Conservation (phyloP, 2,888 invertebrate genomes). For the Phragmatobia fuliginosa region DNA sequence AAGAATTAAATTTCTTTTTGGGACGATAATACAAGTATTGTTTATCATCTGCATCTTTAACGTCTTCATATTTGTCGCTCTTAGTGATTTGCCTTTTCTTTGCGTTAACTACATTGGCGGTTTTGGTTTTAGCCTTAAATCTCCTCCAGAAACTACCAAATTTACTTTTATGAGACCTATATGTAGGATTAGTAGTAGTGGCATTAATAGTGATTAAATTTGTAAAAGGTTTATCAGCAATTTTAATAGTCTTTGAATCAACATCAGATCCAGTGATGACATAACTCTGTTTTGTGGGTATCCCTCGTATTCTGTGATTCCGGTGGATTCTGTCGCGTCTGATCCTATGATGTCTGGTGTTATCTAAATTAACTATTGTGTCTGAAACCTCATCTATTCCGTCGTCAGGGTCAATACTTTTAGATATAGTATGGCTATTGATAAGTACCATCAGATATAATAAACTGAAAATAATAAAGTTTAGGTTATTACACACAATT, state of each 20-base stretch:
- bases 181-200: neutral
- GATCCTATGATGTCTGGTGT: slow-evolving; percentile 32
- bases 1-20: neutral
- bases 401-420: slow-evolving; percentile 64
- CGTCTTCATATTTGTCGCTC: slow-evolving; percentile 7
- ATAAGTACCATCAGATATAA: slow-evolving; percentile 75
- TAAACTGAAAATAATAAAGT: slow-evolving; percentile 66
- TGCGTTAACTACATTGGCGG: neutral
- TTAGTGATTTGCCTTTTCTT: slow-evolving; percentile 6
- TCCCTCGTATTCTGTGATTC: slow-evolving; percentile 38
- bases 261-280: neutral
- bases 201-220: slow-evolving; percentile 3
- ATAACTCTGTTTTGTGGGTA: neutral
- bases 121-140: slow-evolving; percentile 39
- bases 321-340: slow-evolving; percentile 42
- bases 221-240: neutral
- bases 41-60: slow-evolving; percentile 15
- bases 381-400: slow-evolving; percentile 55
- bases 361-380: slow-evolving; percentile 47
- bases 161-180: slow-evolving; percentile 12
- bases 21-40: neutral
- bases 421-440: slow-evolving; percentile 72
- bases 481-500: neutral
- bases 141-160: slow-evolving; percentile 49
- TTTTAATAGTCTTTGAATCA: slow-evolving; percentile 4